Percentiles rank a stretch among this genome's conserved stretches.
Conservation (phyloP, 2,888 invertebrate species). For the Tholera decimalis region DNA sequence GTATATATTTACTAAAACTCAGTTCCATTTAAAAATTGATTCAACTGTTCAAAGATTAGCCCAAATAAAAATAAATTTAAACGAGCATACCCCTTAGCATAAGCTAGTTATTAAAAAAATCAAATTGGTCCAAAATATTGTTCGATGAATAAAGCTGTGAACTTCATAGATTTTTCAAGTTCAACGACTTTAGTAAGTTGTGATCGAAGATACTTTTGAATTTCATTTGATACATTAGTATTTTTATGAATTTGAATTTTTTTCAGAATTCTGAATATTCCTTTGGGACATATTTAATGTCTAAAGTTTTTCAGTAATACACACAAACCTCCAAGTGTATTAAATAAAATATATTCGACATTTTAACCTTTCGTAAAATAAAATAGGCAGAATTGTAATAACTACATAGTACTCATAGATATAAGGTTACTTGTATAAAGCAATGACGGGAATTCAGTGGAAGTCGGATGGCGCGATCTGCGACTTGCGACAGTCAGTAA, state of each 20-base stretch:
- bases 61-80: too few relatives aligned
- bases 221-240: neutral
- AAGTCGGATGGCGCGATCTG: too few relatives aligned
- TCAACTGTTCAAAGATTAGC: too few relatives aligned
- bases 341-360: neutral
- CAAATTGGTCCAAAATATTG: neutral
- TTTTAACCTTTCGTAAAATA: too few relatives aligned
- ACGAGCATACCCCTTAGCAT: neutral
- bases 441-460: too few relatives aligned
- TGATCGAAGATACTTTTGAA: neutral
- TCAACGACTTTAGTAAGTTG: neutral
- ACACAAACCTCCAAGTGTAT: neutral
- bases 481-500: too few relatives aligned
- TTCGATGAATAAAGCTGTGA: neutral
- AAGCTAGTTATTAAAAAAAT: neutral
- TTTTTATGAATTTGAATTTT: conserved; percentile 1
- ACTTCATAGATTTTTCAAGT: conserved; percentile 6
- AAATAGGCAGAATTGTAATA: too few relatives aligned
- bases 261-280: conserved; percentile 1
- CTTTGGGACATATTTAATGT: conserved; percentile 1
- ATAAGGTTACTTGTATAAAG: too few relatives aligned
- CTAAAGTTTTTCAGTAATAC: neutral
- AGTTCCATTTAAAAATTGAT: too few relatives aligned
- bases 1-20: too few relatives aligned
- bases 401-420: too few relatives aligned